Evolutionary conservation across 2,888 invertebrate species (phyloP).

Genomic region (Criorhina ranunculi): DNA sequence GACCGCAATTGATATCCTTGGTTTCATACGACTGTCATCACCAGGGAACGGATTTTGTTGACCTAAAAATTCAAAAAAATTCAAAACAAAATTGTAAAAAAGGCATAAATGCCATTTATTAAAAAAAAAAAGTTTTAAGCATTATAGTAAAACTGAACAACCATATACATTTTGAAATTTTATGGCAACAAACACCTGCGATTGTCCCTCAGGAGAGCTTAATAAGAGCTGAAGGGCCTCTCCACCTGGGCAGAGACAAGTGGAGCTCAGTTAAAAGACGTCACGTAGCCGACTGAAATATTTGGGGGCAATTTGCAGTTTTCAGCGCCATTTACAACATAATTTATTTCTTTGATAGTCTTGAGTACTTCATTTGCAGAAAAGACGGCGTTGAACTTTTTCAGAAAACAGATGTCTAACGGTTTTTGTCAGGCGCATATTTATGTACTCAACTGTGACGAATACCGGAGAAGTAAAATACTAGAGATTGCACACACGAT

Average conservation of each 20-base stretch:
- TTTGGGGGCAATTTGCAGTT: no score
- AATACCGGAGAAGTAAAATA: slow-evolving; percentile 6
- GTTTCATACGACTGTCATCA: no score
- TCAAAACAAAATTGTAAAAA: not conserved
- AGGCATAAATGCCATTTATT: slow-evolving; percentile 6
- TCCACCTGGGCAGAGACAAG: not conserved
- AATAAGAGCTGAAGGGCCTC: no score
- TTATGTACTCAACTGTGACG: slow-evolving; percentile 7
- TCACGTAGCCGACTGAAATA: not conserved
- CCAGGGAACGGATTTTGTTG: not conserved
- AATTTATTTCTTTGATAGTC: not conserved
- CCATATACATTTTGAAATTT: no score
- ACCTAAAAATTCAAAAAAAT: not conserved
- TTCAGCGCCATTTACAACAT: not conserved
- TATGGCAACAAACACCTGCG: no score
- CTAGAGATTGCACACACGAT: slow-evolving; percentile 12
- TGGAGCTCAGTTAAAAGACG: not conserved
- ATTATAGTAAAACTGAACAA: not conserved
- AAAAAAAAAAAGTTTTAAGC: not conserved
- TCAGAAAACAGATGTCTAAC: not conserved
- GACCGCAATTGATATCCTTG: no score
- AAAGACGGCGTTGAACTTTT: not conserved
- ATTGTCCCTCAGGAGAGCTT: not conserved
- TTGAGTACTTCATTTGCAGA: not conserved
- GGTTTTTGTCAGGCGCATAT: not conserved